Evolutionary conservation across 2,888 invertebrate genomes (phyloP), one percentile per base, ranked within the genome.

Genomic region (Craniophora ligustri): DNA sequence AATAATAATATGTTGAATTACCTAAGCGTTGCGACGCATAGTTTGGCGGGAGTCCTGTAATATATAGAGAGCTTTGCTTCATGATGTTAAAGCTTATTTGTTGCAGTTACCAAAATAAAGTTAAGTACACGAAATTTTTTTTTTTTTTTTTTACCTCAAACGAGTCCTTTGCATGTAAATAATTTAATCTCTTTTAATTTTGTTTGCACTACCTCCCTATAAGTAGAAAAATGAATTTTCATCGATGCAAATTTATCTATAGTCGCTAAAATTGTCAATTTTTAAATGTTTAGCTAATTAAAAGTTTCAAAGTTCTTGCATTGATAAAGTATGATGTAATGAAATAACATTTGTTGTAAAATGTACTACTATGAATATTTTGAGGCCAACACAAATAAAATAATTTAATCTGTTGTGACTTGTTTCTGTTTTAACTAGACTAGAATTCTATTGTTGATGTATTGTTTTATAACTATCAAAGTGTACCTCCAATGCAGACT

Each of bases 21-120:
- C 19, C 18, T 14, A 49, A 5, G 40, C 39, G 61, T 46, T 18
- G 30, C 58, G 41, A 28, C 15, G 6, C 16, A 44, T 36, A 21
- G 42, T 19, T 35, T 18, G n/a, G 7, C 35, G 48, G 44, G 36
- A 50, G 41, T 57, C 54, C 78, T 82, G 77, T 80, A 76, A 72
- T 78, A 76, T 78, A 55, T 75, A 76, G 56, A 72, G 23, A 68
- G 77, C 78, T 76, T 78, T 72, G 81, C 82, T 81, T 76, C 55
- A 77, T 81, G 82, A 85, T 86, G 81, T 87, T 83, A 76, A 81
- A 81, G 82, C 85, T 86, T 85, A 79, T 81, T 81, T 85, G 82
- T 89, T 86, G 85, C 88, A 89, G 90, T 91, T 91, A 91, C 91
- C 91, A 90, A 89, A n/a, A 89, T 89, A 89, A 90, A 89, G 82